phyloP scores from a whole-genome alignment of 2,888 invertebrate species.

The Philereme vetulata region DNA sequence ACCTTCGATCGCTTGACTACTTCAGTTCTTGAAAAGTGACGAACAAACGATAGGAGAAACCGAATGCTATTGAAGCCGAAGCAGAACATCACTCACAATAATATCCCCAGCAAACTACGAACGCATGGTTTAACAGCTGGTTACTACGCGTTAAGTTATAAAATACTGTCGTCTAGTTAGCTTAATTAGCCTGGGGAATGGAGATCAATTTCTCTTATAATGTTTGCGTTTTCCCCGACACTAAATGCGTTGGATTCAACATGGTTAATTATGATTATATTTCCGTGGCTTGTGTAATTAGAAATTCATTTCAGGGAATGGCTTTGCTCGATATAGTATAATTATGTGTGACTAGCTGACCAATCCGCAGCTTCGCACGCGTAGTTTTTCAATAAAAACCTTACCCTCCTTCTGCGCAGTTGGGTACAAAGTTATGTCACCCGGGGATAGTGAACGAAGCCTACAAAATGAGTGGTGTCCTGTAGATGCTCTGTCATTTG shows the following conservation, averaged over 20 bases:
- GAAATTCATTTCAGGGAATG: conserved; percentile 20
- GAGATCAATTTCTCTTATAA: conserved; percentile 38
- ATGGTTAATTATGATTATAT: conserved; percentile 28
- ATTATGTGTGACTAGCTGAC: no score
- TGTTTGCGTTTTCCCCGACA: conserved; percentile 31
- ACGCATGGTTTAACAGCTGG: conserved; percentile 24
- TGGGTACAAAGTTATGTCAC: no score
- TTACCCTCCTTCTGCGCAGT: no score
- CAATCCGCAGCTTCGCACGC: no score
- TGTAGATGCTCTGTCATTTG: no score
- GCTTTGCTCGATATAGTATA: background rate
- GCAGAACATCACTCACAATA: background rate
- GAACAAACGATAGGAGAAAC: background rate
- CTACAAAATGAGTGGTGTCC: no score
- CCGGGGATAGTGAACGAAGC: no score
- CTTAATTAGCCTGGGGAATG: conserved; percentile 31
- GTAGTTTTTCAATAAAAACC: no score
- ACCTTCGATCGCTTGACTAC: no score
- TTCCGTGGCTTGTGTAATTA: conserved; percentile 23
- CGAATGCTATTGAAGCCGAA: background rate
- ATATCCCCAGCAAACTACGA: conserved; percentile 14
- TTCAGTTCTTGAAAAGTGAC: no score
- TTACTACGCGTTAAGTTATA: conserved; percentile 31
- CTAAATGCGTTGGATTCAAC: conserved; percentile 28
- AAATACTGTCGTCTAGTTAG: conserved; percentile 37